These are phyloP conservation scores for Gadus chalcogrammus DNA, from an alignment of 2,113 vertebrate genomes.

Conservation along the genomic window DNA sequence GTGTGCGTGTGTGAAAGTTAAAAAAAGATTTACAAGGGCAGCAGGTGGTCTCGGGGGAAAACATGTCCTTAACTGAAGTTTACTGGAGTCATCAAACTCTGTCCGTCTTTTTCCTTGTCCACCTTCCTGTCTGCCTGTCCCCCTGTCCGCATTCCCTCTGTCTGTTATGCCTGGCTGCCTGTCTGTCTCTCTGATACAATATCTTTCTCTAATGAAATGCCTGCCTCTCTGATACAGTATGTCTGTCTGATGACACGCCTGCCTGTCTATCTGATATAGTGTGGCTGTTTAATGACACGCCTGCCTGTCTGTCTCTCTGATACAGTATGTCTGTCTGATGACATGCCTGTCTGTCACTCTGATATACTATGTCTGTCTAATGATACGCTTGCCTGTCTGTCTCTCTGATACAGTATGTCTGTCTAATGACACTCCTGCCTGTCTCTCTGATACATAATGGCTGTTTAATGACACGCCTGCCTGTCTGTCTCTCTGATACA, in stretches of 20 bases:
- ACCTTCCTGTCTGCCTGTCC: neutral
- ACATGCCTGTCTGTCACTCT: neutral
- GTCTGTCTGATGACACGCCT: too few species aligned
- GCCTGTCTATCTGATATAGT: neutral
- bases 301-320: too few species aligned
- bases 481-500: too few species aligned
- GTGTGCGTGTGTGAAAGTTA: slow-evolving; percentile 6
- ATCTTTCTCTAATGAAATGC: too few species aligned
- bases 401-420: too few species aligned
- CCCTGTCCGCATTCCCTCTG: neutral
- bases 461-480: too few species aligned
- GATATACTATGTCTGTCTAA: neutral
- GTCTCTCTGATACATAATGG: neutral
- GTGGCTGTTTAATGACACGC: neutral
- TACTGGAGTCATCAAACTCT: slow-evolving; percentile 13
- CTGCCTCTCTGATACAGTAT: too few species aligned
- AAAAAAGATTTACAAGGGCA: slow-evolving; percentile 40
- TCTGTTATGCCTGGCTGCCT: too few species aligned
- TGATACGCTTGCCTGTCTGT: neutral
- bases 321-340: too few species aligned
- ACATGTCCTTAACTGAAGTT: slow-evolving; percentile 33
- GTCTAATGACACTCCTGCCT: too few species aligned
- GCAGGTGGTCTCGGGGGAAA: slow-evolving; percentile 19
- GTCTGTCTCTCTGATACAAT: neutral
- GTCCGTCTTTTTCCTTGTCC: neutral